Evolutionary conservation across 2,797 vertebrate species (phyloP).

Genomic region (Falco concolor): DNA sequence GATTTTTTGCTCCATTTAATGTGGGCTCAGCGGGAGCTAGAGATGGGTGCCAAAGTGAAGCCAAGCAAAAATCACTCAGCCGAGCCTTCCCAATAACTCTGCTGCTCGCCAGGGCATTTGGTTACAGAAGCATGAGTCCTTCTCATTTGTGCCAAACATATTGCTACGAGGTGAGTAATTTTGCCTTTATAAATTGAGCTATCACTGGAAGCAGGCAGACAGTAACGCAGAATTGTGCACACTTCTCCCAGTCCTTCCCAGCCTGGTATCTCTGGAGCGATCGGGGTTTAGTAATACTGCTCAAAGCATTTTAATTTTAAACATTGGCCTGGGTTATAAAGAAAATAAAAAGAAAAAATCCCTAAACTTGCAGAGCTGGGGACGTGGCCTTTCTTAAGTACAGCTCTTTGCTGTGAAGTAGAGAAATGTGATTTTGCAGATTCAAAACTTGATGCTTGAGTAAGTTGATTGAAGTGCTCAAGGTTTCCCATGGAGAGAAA

Average conservation of each 20-base stretch:
- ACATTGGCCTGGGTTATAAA: not conserved
- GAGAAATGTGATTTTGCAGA: not conserved
- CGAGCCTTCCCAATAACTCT: not conserved
- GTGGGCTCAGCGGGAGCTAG: not conserved
- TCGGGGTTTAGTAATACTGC: not conserved
- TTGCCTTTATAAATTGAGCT: not conserved
- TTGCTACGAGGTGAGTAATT: not conserved
- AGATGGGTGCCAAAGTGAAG: conserved; percentile 11
- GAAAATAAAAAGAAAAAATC: not conserved
- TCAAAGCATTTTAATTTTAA: not conserved
- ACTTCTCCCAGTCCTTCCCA: not conserved
- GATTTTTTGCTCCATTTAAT: conserved; percentile 35
- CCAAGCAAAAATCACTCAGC: conserved; percentile 3
- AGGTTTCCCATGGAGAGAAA: not conserved
- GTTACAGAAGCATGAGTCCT: not conserved
- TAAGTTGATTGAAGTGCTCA: not conserved
- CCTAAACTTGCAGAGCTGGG: rapidly evolving
- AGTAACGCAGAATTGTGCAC: not conserved
- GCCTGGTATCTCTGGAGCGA: not conserved
- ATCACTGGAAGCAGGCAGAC: not conserved
- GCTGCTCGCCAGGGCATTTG: not conserved
- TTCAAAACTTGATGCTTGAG: not conserved
- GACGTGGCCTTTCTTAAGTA: not conserved
- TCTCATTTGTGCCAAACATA: not conserved
- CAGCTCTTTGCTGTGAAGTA: not conserved